A percentile compares a stretch with the other conserved stretches of the same genome.
These are phyloP conservation scores for Ricordea florida DNA, from an alignment of 92 coral and sea anemone genomes.

Conservation along the genomic window DNA sequence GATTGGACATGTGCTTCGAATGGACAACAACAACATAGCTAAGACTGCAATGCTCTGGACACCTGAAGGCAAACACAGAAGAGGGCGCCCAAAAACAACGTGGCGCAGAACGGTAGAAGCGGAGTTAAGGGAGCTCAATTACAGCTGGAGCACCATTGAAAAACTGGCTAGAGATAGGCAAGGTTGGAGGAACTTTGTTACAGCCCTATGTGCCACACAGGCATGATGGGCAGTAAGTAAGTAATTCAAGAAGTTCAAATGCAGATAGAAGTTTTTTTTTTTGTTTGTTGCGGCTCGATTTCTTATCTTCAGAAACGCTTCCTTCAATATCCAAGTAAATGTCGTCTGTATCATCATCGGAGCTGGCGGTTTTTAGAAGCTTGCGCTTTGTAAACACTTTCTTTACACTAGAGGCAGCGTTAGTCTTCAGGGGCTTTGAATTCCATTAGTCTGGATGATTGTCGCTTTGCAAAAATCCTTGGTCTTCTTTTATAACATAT, in stretches of 20 bases:
- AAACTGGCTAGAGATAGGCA: too few relatives aligned
- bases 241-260: too few relatives aligned
- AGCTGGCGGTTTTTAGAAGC: slow-evolving; percentile 13
- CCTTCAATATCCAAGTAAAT: slow-evolving; percentile 2
- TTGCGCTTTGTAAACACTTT: too few relatives aligned
- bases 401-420: not conserved
- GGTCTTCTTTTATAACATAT: slow-evolving; percentile 2
- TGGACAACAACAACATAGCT: slow-evolving; percentile 5
- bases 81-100: slow-evolving; percentile 28
- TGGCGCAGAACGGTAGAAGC: slow-evolving; percentile 34
- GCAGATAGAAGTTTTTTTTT: slow-evolving; percentile 30
- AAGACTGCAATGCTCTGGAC: slow-evolving; percentile 14
- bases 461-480: not conserved
- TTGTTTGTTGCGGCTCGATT: not conserved
- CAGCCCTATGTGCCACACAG: too few relatives aligned
- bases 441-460: not conserved
- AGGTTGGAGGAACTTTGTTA: too few relatives aligned
- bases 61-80: slow-evolving; percentile 18
- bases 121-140: too few relatives aligned
- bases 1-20: slow-evolving; percentile 26
- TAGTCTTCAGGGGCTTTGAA: not conserved
- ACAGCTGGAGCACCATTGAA: too few relatives aligned
- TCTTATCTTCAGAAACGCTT: too few relatives aligned
- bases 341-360: slow-evolving; percentile 32
- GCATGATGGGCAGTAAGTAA: too few relatives aligned